Base-by-base conservation (phyloP, 1,140 invertebrate species). In the Leucophenga varia region DNA sequence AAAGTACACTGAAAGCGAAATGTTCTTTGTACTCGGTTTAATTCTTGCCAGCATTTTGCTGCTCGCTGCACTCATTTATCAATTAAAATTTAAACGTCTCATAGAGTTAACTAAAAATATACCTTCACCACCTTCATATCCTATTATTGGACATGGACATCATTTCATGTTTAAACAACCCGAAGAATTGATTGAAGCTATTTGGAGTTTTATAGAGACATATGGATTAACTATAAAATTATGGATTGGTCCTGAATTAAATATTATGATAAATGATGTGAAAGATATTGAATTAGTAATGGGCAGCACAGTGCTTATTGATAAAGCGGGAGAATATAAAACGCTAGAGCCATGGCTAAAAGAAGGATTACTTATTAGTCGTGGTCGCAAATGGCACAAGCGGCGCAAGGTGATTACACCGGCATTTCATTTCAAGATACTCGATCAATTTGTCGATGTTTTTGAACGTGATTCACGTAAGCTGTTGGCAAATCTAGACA, bases 391-490 rank as follows among this genome's bases (percentile, higher is more conserved):
- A 73, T 95, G 92, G 92, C 80, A 82, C 19, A 72, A 76, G 9
- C 78, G 89, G 8, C 78, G 91, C 18, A 91, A 89, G 70, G 79
- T 94, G 41, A 75, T 95, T 3, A 89, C 89, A 2, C 91, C 91
- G 3, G 85, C 90, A 0, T 95, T 95, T 64, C 91, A 93, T 68
- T 92, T 92, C 59, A 84, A 85, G 54, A 89, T 93, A 38, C 74
- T 94, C 2, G 84, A 91, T 38, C 81, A 84, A 51, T 95, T 91
- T 81, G 67, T 79, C 55, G 59, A 78, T 71, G 68, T 80, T 12
- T 91, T 94, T 64, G 85, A 89, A 47, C 78, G 84, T 32, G 86
- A 91, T 56, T 77, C 83, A 16, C 58, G 75, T 5, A 76, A 81
- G 30, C 60, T 89, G 25, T 56, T 82, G 0, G 45, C 80, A n/a